A percentile compares a stretch with the other conserved stretches of the same genome.
These are phyloP conservation scores for Drosophila lutescens DNA, from an alignment of 2,888 invertebrate species.

Conservation along the genomic window DNA sequence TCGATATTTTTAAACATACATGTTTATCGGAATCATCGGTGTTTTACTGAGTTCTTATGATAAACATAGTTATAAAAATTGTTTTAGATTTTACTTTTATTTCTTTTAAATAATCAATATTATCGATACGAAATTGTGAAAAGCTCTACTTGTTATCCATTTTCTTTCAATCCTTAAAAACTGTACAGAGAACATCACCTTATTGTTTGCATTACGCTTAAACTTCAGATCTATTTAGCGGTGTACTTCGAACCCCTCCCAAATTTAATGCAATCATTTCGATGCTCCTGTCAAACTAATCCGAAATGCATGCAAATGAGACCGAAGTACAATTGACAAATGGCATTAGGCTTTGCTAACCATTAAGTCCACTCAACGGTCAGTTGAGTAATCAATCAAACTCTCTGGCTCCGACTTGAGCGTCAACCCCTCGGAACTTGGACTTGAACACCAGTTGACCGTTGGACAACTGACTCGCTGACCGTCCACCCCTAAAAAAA, in stretches of 20 bases:
- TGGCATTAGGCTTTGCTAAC: constrained; percentile 65
- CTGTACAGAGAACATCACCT: constrained; percentile 4
- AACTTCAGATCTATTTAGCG: constrained; percentile 3
- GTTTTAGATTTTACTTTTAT: too few species aligned
- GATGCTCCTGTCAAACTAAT: constrained; percentile 35
- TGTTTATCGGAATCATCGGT: too few species aligned
- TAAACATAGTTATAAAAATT: too few species aligned
- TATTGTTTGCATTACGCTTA: not conserved
- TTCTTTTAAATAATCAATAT: too few species aligned
- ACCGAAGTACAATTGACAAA: constrained; percentile 57
- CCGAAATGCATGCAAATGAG: constrained; percentile 48
- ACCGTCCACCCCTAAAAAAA: constrained; percentile 55
- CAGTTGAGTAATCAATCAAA: constrained; percentile 77
- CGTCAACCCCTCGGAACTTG: constrained; percentile 25
- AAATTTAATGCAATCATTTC: constrained; percentile 5
- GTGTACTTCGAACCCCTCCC: not conserved
- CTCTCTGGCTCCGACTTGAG: constrained; percentile 12
- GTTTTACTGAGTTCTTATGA: too few species aligned
- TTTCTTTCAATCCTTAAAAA: not conserved
- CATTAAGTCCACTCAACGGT: constrained; percentile 76
- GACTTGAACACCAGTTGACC: constrained; percentile 6
- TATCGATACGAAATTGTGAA: too few species aligned
- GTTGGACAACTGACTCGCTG: constrained; percentile 37
- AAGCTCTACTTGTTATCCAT: too few species aligned
- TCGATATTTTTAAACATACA: too few species aligned